These are phyloP conservation scores for Drosophila paramelanica DNA, from an alignment of 2,888 invertebrate species.

Conservation along the genomic window DNA sequence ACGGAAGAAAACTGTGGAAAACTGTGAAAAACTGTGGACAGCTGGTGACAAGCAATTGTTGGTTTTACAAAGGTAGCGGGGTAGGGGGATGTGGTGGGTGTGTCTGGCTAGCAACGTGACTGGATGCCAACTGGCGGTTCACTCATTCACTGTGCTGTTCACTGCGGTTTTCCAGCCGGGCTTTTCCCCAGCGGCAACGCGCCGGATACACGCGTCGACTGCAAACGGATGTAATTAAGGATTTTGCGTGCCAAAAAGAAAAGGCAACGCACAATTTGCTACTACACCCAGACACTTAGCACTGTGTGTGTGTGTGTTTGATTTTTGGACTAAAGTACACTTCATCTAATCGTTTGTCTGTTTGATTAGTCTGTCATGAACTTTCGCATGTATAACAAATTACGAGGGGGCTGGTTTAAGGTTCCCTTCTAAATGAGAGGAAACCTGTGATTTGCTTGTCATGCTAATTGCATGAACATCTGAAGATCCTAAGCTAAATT, in stretches of 20 bases:
- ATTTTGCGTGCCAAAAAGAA: constrained; percentile 72
- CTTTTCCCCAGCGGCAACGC: constrained; percentile 42
- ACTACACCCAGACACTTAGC: constrained; percentile 26
- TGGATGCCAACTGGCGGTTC: constrained; percentile 61
- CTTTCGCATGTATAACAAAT: background rate
- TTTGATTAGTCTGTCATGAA: constrained; percentile 57
- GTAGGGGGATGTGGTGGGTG: background rate
- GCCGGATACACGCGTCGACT: constrained; percentile 74
- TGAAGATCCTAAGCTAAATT: constrained; percentile 17
- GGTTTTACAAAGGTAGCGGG: constrained; percentile 9
- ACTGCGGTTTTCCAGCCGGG: constrained; percentile 56
- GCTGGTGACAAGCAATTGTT: constrained; percentile 75
- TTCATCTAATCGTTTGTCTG: constrained; percentile 58
- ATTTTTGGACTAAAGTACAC: constrained; percentile 23
- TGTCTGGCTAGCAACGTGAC: constrained; percentile 60
- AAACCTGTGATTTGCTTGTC: constrained; percentile 36
- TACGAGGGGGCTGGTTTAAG: too few species aligned
- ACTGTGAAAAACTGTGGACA: constrained; percentile 65
- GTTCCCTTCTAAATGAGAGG: constrained; percentile 1
- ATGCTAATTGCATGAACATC: constrained; percentile 46
- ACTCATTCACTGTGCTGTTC: constrained; percentile 71
- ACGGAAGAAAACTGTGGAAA: constrained; percentile 62
- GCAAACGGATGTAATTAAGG: constrained; percentile 77
- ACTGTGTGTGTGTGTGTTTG: constrained; percentile 11
- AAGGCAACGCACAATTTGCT: constrained; percentile 56